Conservation (phyloP, 2,113 vertebrate genomes). For the Vimba vimba region DNA sequence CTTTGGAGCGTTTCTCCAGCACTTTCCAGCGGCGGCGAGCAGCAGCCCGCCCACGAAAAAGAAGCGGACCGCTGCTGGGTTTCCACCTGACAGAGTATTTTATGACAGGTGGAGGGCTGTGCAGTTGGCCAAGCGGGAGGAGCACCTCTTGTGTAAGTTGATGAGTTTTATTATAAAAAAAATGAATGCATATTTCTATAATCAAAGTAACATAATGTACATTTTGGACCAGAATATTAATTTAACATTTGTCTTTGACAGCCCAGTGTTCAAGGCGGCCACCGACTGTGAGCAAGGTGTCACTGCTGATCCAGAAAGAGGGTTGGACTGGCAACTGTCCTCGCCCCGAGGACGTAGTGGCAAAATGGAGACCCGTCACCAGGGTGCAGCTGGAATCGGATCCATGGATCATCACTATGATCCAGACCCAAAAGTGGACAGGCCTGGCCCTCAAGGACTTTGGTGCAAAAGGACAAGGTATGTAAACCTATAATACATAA, state of each 20-base stretch:
- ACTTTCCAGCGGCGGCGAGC: no score
- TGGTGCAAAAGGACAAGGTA: background rate
- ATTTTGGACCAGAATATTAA: no score
- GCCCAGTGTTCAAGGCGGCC: background rate
- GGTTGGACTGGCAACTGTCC: background rate
- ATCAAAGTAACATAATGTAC: no score
- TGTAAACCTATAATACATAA: background rate
- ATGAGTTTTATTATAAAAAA: background rate
- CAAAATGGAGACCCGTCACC: no score
- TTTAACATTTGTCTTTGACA: background rate
- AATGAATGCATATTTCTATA: no score
- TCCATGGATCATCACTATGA: no score
- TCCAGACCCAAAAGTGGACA: background rate
- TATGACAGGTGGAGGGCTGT: background rate
- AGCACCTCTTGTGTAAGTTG: conserved; percentile 7
- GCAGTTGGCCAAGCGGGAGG: background rate
- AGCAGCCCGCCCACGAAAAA: background rate
- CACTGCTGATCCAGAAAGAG: background rate
- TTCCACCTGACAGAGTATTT: background rate
- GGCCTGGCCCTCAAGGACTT: background rate
- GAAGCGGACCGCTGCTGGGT: background rate
- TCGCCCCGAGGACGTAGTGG: background rate
- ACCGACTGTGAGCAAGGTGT: background rate
- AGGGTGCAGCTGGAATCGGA: no score
- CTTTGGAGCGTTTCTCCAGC: background rate